These are phyloP conservation scores for Oncorhynchus keta DNA, from an alignment of 2,113 vertebrate genomes.

Conservation along the genomic window DNA sequence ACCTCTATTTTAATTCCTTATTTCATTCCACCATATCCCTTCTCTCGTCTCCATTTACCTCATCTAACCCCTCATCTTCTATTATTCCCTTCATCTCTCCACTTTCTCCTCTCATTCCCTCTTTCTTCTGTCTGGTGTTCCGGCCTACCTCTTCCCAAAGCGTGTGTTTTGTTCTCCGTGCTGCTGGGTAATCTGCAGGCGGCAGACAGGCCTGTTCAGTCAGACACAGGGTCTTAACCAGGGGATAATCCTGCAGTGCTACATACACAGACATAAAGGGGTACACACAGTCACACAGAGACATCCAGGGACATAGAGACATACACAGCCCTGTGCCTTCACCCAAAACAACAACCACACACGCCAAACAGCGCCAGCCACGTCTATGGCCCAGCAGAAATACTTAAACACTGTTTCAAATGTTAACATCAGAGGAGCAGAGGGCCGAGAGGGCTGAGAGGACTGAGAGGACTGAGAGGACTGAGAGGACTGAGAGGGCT, in stretches of 20 bases:
- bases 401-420: no score
- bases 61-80: no score
- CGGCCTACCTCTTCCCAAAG: slow-evolving; percentile 30
- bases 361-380: neutral
- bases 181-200: slow-evolving; percentile 58
- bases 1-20: no score
- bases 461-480: no score
- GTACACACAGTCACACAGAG: slow-evolving; percentile 7
- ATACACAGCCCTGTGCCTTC: neutral
- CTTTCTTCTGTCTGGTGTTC: slow-evolving; percentile 22
- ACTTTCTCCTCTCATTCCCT: neutral
- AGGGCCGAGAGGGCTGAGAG: no score
- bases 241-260: slow-evolving; percentile 3
- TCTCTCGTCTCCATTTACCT: no score
- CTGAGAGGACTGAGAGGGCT: no score
- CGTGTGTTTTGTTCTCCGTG: slow-evolving; percentile 40
- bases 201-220: slow-evolving; percentile 55
- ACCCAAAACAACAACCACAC: neutral
- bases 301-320: slow-evolving; percentile 34
- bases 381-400: slow-evolving; percentile 19
- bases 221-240: neutral
- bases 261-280: slow-evolving; percentile 7
- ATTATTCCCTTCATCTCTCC: no score
- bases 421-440: no score
- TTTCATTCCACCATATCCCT: no score